These are phyloP conservation scores for Microcebus griseorufus DNA, from an alignment of 2,113 vertebrate species.

Conservation along the genomic window DNA sequence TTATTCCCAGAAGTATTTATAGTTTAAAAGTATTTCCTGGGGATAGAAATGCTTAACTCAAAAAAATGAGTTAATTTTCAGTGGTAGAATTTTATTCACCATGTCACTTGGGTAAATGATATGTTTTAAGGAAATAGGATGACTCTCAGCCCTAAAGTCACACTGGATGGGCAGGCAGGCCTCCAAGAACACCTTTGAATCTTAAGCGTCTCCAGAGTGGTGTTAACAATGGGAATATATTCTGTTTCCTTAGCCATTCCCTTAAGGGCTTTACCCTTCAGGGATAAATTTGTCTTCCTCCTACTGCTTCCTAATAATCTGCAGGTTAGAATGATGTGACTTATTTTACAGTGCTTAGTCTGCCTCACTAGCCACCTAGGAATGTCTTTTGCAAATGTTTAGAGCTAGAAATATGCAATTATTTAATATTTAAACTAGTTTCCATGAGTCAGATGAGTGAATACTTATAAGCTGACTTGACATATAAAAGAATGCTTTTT, in stretches of 20 bases:
- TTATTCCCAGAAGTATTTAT: background rate
- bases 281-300: background rate
- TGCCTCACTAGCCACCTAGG: background rate
- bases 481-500: slow-evolving; percentile 45
- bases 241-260: background rate
- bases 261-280: background rate
- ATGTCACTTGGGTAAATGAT: background rate
- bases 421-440: slow-evolving; percentile 42
- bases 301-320: background rate
- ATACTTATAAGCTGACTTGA: slow-evolving; percentile 3
- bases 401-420: background rate
- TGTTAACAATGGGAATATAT: background rate
- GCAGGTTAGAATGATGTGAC: background rate
- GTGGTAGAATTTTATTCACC: background rate
- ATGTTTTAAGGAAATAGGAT: background rate
- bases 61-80: slow-evolving; percentile 29
- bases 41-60: slow-evolving; percentile 8
- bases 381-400: background rate
- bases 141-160: background rate
- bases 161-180: background rate
- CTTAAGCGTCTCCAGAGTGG: background rate
- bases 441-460: background rate
- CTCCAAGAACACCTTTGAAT: background rate
- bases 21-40: slow-evolving; percentile 16
- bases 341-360: background rate